Evolutionary conservation across 2,113 vertebrate species (phyloP).

Genomic region (Ctenodactylus gundi): DNA sequence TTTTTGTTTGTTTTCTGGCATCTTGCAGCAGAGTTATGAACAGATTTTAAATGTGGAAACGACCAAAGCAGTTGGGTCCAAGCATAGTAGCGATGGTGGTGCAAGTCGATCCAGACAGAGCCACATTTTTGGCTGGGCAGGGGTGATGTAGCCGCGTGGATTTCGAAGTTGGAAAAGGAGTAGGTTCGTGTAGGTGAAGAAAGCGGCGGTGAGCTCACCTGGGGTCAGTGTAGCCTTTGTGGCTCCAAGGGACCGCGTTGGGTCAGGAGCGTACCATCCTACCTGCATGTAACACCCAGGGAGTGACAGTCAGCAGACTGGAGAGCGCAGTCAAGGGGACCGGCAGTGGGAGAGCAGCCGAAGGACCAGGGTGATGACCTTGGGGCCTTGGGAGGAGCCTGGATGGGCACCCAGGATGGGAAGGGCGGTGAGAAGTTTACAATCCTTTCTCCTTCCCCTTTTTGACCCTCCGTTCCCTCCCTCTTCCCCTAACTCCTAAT

Average conservation of each 20-base stretch:
- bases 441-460: too few species aligned
- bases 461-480: too few species aligned
- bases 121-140: not conserved
- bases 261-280: not conserved
- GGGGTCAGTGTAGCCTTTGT: not conserved
- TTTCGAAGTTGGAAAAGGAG: not conserved
- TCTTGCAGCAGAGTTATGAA: not conserved
- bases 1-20: not conserved
- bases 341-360: too few species aligned
- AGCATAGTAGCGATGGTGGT: not conserved
- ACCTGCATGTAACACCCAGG: not conserved
- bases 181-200: not conserved
- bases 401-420: not conserved
- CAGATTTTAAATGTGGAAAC: not conserved
- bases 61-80: not conserved
- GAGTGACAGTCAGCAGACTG: too few species aligned
- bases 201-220: not conserved
- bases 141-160: not conserved
- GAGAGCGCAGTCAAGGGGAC: not conserved
- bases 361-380: rapidly evolving
- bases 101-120: not conserved
- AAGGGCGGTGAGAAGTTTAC: too few species aligned
- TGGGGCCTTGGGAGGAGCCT: not conserved
- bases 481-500: too few species aligned
- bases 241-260: not conserved